These are phyloP conservation scores for Hippocampus zosterae DNA, from an alignment of 2,113 vertebrate genomes.

Conservation along the genomic window DNA sequence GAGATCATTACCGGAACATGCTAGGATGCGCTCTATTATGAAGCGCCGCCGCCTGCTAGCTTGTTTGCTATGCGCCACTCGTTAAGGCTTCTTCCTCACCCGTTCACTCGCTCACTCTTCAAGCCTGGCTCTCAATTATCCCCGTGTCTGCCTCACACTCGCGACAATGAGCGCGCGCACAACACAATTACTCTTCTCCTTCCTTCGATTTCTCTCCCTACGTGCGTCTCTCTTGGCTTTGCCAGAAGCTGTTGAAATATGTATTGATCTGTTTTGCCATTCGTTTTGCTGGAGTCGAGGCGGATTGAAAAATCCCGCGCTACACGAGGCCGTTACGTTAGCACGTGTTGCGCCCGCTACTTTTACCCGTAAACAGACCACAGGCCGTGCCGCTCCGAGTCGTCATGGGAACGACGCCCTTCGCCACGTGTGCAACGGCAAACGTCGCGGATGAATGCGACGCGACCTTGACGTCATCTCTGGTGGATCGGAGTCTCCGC, in stretches of 20 bases:
- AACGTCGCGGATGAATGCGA: slow-evolving; percentile 43
- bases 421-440: neutral
- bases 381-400: slow-evolving; percentile 38
- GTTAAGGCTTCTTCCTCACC: slow-evolving; percentile 55
- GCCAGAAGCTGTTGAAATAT: slow-evolving; percentile 76
- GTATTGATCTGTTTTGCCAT: slow-evolving; percentile 77
- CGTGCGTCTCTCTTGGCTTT: slow-evolving; percentile 34
- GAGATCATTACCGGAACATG: neutral
- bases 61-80: slow-evolving; percentile 58
- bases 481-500: neutral
- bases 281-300: slow-evolving; percentile 30
- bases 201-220: slow-evolving; percentile 2
- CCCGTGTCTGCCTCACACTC: slow-evolving; percentile 36
- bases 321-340: slow-evolving; percentile 55
- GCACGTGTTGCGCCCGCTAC: slow-evolving; percentile 51
- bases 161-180: slow-evolving; percentile 52
- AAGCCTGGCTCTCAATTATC: slow-evolving; percentile 59
- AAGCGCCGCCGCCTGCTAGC: slow-evolving; percentile 35
- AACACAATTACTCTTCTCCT: slow-evolving; percentile 59
- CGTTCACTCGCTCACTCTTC: slow-evolving; percentile 55
- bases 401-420: slow-evolving; percentile 54
- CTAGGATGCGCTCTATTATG: slow-evolving; percentile 16
- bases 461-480: slow-evolving; percentile 47
- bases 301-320: slow-evolving; percentile 42
- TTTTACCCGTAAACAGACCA: slow-evolving; percentile 59